These are phyloP conservation scores for Stichopus chloronotus DNA, from an alignment of 35 echinoderm and acorn worm species.

Conservation along the genomic window DNA sequence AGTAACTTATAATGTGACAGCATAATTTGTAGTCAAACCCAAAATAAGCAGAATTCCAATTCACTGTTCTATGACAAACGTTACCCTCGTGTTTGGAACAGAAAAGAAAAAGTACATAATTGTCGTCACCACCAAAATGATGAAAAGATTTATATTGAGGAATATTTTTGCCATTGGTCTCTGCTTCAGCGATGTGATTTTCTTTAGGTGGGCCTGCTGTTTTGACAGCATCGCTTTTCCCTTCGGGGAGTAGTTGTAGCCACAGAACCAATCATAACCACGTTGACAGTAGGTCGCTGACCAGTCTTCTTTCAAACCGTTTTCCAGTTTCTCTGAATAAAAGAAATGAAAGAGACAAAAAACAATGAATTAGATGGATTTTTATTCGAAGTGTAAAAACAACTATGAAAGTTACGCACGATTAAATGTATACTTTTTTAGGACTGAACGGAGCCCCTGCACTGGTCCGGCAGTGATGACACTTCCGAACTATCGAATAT, in stretches of 20 bases:
- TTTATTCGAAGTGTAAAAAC: no score
- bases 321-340: neutral
- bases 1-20: no score
- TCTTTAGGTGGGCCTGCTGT: slow-evolving; percentile 50
- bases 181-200: slow-evolving; percentile 77
- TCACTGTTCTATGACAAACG: neutral
- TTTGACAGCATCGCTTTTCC: slow-evolving; percentile 39
- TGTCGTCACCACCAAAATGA: slow-evolving; percentile 51
- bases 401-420: no score
- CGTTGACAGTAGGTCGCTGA: slow-evolving; percentile 28
- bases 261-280: slow-evolving; percentile 89
- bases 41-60: no score
- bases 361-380: no score
- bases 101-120: slow-evolving; percentile 70
- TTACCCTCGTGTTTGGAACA: slow-evolving; percentile 26
- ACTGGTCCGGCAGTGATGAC: no score
- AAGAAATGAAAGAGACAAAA: no score
- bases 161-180: slow-evolving; percentile 68
- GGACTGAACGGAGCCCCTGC: no score
- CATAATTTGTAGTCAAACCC: no score
- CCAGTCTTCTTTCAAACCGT: neutral
- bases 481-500: no score
- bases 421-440: no score
- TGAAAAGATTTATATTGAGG: slow-evolving; percentile 77
- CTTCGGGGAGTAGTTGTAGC: slow-evolving; percentile 55